phyloP scores from a whole-genome alignment of 2,797 vertebrate genomes.

The Prunella strophiata region DNA sequence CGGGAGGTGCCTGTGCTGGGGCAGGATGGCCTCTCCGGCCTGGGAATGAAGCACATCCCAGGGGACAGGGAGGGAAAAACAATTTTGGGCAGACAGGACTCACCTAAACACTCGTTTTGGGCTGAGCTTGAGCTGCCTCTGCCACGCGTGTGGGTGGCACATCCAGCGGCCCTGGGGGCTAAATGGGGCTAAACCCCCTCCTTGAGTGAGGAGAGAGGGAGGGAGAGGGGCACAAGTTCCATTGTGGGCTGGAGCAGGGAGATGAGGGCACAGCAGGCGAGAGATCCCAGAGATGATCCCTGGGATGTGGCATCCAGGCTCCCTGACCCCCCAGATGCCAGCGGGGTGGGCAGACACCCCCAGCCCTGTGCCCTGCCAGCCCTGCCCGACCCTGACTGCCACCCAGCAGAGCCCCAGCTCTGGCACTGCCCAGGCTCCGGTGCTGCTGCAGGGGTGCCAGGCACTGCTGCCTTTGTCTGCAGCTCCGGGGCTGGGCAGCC shows the following conservation, averaged over 20 bases:
- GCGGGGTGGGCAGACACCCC: background rate
- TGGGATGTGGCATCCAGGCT: background rate
- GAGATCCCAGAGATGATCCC: background rate
- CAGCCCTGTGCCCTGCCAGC: background rate
- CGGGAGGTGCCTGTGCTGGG: background rate
- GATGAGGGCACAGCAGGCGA: background rate
- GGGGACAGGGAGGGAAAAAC: background rate
- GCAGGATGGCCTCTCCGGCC: background rate
- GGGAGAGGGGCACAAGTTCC: background rate
- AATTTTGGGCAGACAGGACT: background rate
- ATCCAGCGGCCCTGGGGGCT: rapidly evolving
- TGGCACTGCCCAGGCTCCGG: background rate
- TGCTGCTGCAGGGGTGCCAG: background rate
- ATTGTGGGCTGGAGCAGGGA: background rate
- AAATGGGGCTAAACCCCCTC: background rate
- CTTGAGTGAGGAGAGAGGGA: background rate
- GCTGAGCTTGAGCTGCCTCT: background rate
- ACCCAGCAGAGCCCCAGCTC: background rate
- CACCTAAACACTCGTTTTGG: background rate
- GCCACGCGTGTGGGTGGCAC: background rate
- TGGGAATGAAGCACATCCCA: background rate
- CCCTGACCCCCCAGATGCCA: no score
- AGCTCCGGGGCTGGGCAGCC: background rate
- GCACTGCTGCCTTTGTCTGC: background rate
- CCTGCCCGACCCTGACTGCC: rapidly evolving